Base-by-base conservation (phyloP, 2,113 vertebrate species). In the Chionis minor region DNA sequence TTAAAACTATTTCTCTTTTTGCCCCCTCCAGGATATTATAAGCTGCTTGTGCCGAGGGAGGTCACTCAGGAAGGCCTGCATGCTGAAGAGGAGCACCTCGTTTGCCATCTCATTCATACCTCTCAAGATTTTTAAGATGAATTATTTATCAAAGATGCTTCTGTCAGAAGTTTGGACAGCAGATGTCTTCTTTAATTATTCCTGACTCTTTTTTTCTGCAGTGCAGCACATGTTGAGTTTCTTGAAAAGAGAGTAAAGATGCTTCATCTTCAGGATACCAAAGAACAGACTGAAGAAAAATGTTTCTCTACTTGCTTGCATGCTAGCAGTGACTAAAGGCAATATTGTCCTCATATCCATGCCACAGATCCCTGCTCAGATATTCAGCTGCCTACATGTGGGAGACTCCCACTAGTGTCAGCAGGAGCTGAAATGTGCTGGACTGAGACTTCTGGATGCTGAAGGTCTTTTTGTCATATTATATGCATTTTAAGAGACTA, bases 101-200 rank as follows among this genome's bases (percentile, higher is more conserved):
- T 63, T 84, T 81, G 54, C 80, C 27, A 6, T 71, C 63, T 56
- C 86, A 72, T 82, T 88, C 58, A 32, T 84, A 86, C 55, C 87
- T 94, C 77, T 58, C 61, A 95, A 90, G 62, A 56, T 81, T 94
- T 65, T 79, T 52, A n/a, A 56, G 70, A 83, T 96, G 44, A 96
- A 92, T 97, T 96, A 96, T 97, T 95, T 94, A 96, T 93, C 92
- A 86, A 91, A 74, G 81, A 58, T 74, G 67, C 86, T 81, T 88
- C 92, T 97, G 86, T 92, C 71, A 67, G 59, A 92, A 90, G 75
- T 93, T 70, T 87, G 91, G 93, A 96, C 91, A 92, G 93, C 74
- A 93, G 79, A 94, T 59, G 62, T 95, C 54, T 54, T 86, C 79
- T 97, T 92, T 84, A 97, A 96, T 94, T 96, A 96, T 91, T 93